Evolutionary conservation across 2,888 invertebrate species (phyloP).

Genomic region (Aethes cnicana): DNA sequence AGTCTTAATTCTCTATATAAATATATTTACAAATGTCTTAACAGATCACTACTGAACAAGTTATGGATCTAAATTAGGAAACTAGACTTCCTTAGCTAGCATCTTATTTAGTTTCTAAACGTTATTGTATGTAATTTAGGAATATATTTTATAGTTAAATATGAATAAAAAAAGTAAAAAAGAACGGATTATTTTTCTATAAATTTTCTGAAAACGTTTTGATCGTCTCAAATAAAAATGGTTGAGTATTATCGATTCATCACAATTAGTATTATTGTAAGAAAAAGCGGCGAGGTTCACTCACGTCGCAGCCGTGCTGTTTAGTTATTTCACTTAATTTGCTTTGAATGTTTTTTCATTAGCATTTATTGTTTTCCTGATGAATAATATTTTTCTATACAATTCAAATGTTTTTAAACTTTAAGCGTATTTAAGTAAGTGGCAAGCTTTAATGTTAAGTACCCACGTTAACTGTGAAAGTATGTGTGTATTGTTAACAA

Average conservation of each 20-base stretch:
- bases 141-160: conserved; percentile 47
- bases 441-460: conserved; percentile 76
- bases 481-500: conserved; percentile 69
- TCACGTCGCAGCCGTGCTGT: too few species aligned
- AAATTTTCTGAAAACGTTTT: conserved; percentile 49
- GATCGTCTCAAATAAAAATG: conserved; percentile 37
- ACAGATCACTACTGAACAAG: conserved; percentile 38
- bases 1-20: conserved; percentile 42
- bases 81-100: conserved; percentile 25
- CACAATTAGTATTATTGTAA: conserved; percentile 48
- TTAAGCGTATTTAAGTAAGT: conserved; percentile 45
- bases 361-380: conserved; percentile 59
- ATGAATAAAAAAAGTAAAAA: conserved; percentile 33
- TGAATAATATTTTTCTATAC: conserved; percentile 45
- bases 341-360: conserved; percentile 51
- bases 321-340: too few species aligned
- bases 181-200: conserved; percentile 68
- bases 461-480: conserved; percentile 56
- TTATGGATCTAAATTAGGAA: conserved; percentile 12
- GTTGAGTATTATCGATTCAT: conserved; percentile 29
- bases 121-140: conserved; percentile 41
- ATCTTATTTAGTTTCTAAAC: conserved; percentile 41
- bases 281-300: too few species aligned
- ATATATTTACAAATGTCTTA: conserved; percentile 52
- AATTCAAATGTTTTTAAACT: conserved; percentile 41